Conservation (phyloP, 2,113 vertebrate genomes). For the Ochotona curzoniae region DNA sequence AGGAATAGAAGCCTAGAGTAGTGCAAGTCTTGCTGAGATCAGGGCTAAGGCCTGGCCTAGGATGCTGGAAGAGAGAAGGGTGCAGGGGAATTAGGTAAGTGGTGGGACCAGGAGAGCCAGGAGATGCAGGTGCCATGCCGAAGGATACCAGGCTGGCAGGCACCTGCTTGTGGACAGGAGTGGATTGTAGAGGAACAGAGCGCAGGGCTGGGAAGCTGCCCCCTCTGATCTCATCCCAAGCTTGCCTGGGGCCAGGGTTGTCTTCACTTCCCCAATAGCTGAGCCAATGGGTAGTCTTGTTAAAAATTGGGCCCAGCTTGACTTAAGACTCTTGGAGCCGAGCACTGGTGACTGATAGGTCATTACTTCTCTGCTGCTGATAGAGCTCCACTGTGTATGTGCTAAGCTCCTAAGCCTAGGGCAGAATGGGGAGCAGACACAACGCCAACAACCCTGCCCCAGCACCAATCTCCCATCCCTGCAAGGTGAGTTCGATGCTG, state of each 20-base stretch:
- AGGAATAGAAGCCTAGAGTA: background rate
- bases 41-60: background rate
- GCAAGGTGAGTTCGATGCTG: background rate
- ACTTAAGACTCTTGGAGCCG: background rate
- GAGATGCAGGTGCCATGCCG: background rate
- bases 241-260: background rate
- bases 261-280: background rate
- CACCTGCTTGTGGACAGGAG: background rate
- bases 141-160: background rate
- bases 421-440: background rate
- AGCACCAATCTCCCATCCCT: no score
- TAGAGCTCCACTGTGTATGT: background rate
- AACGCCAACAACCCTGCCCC: background rate
- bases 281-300: background rate
- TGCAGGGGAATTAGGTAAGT: background rate
- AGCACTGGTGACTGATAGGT: slow-evolving; percentile 45
- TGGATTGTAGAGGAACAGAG: background rate
- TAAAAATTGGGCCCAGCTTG: background rate
- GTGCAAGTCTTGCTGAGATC: background rate
- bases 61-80: no score
- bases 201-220: background rate
- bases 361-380: background rate
- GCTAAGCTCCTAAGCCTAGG: background rate
- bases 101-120: background rate
- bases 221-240: background rate